Percentiles rank a stretch among this genome's conserved stretches.
Conservation (phyloP, 2,113 vertebrate species). For the Rhabdornis inornatus region DNA sequence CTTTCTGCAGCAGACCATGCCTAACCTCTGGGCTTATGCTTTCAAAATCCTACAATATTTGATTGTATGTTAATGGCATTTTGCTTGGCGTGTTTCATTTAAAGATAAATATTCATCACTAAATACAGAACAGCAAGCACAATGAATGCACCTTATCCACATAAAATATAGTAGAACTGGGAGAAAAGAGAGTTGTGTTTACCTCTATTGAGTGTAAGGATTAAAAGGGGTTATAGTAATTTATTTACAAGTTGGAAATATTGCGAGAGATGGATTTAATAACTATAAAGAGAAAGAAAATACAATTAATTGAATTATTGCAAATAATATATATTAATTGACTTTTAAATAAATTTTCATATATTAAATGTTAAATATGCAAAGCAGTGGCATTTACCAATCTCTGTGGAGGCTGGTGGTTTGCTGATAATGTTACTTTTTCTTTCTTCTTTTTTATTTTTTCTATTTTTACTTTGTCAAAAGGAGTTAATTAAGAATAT, state of each 20-base stretch:
- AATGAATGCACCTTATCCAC: background rate
- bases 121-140: background rate
- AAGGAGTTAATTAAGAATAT: constrained; percentile 42
- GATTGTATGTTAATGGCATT: background rate
- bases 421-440: constrained; percentile 5
- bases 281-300: background rate
- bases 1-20: background rate
- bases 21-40: background rate
- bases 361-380: background rate
- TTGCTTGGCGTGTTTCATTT: background rate
- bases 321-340: background rate
- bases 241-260: background rate
- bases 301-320: background rate
- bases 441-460: background rate
- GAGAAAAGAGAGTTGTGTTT: background rate
- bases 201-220: background rate
- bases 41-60: background rate
- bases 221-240: background rate
- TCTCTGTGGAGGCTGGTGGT: background rate
- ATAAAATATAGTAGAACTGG: background rate
- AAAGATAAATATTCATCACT: background rate
- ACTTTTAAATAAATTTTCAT: background rate
- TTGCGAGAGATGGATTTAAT: background rate
- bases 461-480: background rate
- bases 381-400: background rate